Evolutionary conservation across 2,888 invertebrate species (phyloP).

Genomic region (Ennomos erosarius): DNA sequence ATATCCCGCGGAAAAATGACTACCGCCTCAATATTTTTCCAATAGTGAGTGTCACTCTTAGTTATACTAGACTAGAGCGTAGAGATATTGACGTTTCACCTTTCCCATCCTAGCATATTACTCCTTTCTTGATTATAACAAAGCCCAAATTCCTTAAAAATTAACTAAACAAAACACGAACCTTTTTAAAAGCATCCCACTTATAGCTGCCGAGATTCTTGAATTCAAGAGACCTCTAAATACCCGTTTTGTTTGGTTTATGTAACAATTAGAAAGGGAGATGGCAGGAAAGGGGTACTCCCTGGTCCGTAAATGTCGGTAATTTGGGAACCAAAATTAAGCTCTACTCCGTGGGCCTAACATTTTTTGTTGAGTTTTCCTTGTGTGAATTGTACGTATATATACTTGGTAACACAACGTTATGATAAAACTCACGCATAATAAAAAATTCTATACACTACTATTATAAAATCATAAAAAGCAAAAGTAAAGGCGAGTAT

Average conservation of each 20-base stretch:
- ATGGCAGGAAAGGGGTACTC: slow-evolving; percentile 64
- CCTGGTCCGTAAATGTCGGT: slow-evolving; percentile 57
- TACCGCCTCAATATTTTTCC: too few relatives aligned
- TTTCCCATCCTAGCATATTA: too few relatives aligned
- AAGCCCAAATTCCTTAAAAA: background rate
- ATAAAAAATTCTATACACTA: background rate
- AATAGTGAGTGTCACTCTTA: too few relatives aligned
- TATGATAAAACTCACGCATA: background rate
- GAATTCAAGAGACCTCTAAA: slow-evolving; percentile 52
- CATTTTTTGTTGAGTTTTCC: slow-evolving; percentile 54
- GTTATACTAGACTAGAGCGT: too few relatives aligned
- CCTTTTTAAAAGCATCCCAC: slow-evolving; percentile 23
- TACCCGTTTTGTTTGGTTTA: slow-evolving; percentile 72
- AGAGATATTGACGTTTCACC: too few relatives aligned
- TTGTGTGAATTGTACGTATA: slow-evolving; percentile 28
- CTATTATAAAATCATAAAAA: too few relatives aligned
- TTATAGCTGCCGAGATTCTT: slow-evolving; percentile 34
- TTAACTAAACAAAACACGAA: slow-evolving; percentile 13
- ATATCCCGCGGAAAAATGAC: too few relatives aligned
- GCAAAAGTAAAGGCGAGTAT: too few relatives aligned
- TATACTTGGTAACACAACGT: slow-evolving; percentile 17
- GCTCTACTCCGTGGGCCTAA: slow-evolving; percentile 48
- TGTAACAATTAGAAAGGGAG: slow-evolving; percentile 72
- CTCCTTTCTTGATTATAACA: too few relatives aligned
- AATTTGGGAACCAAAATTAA: slow-evolving; percentile 67